These are phyloP conservation scores for human DNA, from an alignment of 2,113 vertebrate genomes.

Conservation along the genomic window DNA sequence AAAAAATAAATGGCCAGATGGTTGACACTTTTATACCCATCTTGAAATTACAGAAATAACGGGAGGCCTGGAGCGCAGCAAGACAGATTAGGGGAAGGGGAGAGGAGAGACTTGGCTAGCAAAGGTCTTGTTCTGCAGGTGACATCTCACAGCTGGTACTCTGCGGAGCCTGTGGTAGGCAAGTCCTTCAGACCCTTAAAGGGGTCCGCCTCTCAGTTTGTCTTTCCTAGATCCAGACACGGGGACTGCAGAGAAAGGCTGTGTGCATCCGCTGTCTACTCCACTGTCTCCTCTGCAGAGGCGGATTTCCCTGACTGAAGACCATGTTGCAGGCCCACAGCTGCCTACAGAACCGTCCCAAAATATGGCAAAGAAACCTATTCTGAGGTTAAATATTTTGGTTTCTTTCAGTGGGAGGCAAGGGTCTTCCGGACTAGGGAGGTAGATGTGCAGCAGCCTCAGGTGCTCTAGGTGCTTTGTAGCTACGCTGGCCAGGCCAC, in stretches of 20 bases:
- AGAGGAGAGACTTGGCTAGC: neutral
- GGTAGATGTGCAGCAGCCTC: neutral
- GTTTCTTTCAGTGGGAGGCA: neutral
- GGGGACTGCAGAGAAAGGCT: neutral
- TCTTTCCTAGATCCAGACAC: neutral
- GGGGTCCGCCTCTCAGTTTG: neutral
- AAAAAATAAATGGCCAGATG: neutral
- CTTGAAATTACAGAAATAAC: neutral
- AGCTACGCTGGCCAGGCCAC: neutral
- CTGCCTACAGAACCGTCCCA: neutral
- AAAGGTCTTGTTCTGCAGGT: neutral
- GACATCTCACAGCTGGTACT: neutral
- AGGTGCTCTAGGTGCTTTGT: accelerated
- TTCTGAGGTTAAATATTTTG: neutral
- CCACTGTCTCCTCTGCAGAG: neutral
- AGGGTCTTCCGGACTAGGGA: neutral
- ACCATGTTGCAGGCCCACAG: neutral
- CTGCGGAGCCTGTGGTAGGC: neutral
- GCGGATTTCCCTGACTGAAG: neutral
- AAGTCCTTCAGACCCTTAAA: neutral
- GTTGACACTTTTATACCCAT: neutral
- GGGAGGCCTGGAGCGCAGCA: neutral
- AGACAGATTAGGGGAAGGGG: neutral
- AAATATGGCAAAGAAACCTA: neutral
- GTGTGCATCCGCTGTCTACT: neutral